Evolutionary conservation across 2,797 vertebrate species (phyloP).

Genomic region (Lepus oiostolus): DNA sequence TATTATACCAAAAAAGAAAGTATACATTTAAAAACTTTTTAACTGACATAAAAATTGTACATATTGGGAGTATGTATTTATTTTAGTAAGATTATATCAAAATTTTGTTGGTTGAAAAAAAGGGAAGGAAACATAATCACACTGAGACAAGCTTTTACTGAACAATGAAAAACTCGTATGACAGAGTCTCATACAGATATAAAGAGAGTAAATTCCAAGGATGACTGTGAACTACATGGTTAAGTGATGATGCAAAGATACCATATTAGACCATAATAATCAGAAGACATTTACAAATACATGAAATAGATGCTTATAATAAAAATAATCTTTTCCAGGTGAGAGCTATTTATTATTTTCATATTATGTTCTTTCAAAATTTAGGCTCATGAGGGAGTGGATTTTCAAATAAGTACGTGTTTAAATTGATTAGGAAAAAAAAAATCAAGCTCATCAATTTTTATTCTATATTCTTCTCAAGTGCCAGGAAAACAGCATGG

Average conservation of each 20-base stretch:
- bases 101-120: background rate
- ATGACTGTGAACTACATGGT: background rate
- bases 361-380: background rate
- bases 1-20: background rate
- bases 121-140: background rate
- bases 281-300: background rate
- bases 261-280: background rate
- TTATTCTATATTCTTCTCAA: background rate
- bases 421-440: constrained; percentile 29
- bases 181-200: background rate
- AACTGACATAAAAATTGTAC: background rate
- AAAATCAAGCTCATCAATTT: background rate
- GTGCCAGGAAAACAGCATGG: background rate
- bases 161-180: background rate
- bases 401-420: background rate
- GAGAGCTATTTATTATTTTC: constrained; percentile 22
- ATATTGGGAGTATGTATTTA: background rate
- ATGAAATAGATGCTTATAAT: background rate
- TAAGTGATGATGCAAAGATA: constrained; percentile 27
- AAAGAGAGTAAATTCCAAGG: background rate
- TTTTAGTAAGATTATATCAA: constrained; percentile 20
- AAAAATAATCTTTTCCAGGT: constrained; percentile 16
- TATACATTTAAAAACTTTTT: background rate
- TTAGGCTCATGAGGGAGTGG: background rate
- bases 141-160: background rate